Percentiles rank a stretch among this genome's conserved stretches.
Evolutionary conservation across 64 coral and sea anemone genomes (phyloP).

Genomic region (Montipora efflorescens): DNA sequence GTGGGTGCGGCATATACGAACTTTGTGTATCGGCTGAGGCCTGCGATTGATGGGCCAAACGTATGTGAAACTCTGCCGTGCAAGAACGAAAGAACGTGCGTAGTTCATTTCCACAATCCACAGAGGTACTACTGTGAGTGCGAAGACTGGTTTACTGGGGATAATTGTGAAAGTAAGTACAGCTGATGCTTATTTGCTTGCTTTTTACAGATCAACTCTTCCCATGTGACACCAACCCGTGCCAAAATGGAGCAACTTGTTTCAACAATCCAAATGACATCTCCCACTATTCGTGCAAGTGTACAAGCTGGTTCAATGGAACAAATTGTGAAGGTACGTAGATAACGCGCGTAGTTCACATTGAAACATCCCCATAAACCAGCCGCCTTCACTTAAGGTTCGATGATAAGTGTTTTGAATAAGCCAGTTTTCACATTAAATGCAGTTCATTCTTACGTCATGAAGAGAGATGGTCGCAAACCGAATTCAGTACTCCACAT

Average conservation of each 20-base stretch:
- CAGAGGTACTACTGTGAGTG: conserved; percentile 16
- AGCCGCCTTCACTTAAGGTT: no score
- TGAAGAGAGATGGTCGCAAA: no score
- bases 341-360: no score
- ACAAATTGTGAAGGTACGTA: conserved; percentile 11
- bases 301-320: neutral
- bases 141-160: neutral
- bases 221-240: conserved; percentile 4
- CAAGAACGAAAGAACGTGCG: conserved; percentile 11
- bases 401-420: no score
- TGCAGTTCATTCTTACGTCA: no score
- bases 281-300: neutral
- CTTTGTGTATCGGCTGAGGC: conserved; percentile 27
- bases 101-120: conserved; percentile 29
- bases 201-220: neutral
- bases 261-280: neutral
- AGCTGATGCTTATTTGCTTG: no score
- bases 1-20: neutral
- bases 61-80: conserved; percentile 5
- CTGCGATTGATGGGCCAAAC: conserved; percentile 7
- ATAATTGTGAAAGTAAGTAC: neutral
- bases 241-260: conserved; percentile 14
- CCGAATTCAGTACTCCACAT: no score
- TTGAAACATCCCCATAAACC: no score
- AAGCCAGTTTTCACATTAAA: no score